Evolutionary conservation across 2,113 vertebrate species (phyloP).

Genomic region (Telmatochromis brichardi): DNA sequence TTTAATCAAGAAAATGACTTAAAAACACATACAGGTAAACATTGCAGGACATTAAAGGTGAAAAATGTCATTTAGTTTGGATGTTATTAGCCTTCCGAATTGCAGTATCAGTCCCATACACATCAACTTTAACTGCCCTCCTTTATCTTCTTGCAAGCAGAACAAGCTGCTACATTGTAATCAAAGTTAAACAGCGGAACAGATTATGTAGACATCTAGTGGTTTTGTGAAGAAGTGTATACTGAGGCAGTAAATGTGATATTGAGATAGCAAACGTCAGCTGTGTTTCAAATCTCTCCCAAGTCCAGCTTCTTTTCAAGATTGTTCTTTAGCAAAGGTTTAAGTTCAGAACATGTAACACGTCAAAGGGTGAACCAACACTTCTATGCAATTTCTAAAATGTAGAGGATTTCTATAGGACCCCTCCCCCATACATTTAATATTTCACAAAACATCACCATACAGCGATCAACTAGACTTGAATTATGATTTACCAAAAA

Average conservation of each 20-base stretch:
- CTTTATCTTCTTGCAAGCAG: background rate
- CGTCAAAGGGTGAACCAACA: background rate
- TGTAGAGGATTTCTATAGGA: background rate
- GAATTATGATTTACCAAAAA: background rate
- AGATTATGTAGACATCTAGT: background rate
- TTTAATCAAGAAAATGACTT: slow-evolving; percentile 30
- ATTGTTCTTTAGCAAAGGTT: background rate
- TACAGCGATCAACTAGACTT: background rate
- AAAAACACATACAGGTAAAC: slow-evolving; percentile 8
- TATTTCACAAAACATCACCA: background rate
- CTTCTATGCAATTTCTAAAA: background rate
- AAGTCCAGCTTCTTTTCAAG: background rate
- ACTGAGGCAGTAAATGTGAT: background rate
- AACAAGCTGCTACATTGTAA: background rate
- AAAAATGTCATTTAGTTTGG: background rate
- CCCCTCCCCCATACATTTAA: background rate
- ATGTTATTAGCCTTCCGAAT: background rate
- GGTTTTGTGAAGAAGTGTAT: background rate
- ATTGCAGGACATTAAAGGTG: background rate
- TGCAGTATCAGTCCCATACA: background rate
- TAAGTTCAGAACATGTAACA: background rate
- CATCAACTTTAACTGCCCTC: background rate
- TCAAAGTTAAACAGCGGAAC: background rate
- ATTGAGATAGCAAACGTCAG: no score
- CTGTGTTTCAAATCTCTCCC: background rate